phyloP scores from a whole-genome alignment of 2,888 invertebrate genomes.

The Timema podura region DNA sequence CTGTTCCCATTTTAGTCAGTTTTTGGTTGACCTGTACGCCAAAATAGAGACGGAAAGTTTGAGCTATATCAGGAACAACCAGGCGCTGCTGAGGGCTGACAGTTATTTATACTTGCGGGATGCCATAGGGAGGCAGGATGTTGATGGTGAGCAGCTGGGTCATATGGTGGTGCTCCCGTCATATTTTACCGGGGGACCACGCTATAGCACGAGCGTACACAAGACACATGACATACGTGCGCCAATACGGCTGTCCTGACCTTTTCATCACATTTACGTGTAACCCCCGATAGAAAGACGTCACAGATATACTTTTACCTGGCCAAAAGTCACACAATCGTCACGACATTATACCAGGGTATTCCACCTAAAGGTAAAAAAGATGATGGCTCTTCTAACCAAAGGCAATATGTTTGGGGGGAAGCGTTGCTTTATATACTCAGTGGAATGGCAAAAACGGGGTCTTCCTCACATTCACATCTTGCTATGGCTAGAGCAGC shows the following conservation, averaged over 20 bases:
- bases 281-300: no score
- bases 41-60: no score
- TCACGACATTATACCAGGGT: no score
- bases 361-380: slow-evolving; percentile 36
- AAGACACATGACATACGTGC: slow-evolving; percentile 41
- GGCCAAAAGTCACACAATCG: no score
- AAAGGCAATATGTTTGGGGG: slow-evolving; percentile 36
- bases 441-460: slow-evolving; percentile 34
- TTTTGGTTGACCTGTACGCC: slow-evolving; percentile 37
- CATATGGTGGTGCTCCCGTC: slow-evolving; percentile 38
- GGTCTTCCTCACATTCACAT: no score
- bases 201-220: no score
- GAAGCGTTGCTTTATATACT: not conserved
- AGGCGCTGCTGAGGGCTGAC: slow-evolving; percentile 33
- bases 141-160: no score
- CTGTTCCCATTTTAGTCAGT: slow-evolving; percentile 36
- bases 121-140: slow-evolving; percentile 15
- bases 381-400: slow-evolving; percentile 31
- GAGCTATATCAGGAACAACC: no score
- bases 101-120: slow-evolving; percentile 36
- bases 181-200: slow-evolving; percentile 39
- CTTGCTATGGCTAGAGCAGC: no score
- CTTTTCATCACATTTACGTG: no score
- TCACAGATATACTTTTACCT: no score
- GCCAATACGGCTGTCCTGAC: no score